Evolutionary conservation across 2,113 vertebrate genomes (phyloP).

Genomic region (Nerophis ophidion): DNA sequence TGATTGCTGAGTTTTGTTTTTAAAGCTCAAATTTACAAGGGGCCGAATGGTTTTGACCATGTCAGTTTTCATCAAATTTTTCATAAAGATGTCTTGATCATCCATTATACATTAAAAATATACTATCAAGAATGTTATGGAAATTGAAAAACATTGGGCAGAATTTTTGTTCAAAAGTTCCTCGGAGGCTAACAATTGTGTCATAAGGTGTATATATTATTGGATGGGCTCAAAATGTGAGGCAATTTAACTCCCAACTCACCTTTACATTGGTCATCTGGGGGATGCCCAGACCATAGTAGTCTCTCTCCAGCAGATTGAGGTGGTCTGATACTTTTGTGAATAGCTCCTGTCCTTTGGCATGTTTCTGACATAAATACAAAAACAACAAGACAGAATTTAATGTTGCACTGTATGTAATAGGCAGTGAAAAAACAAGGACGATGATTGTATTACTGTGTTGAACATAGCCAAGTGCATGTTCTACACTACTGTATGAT

Average conservation of each 20-base stretch:
- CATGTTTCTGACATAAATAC: constrained; percentile 81
- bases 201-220: neutral
- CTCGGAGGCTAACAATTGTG: too few relatives aligned
- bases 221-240: neutral
- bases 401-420: neutral
- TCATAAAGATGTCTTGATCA: too few relatives aligned
- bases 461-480: neutral
- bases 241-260: neutral
- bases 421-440: neutral
- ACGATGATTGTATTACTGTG: neutral
- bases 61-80: too few relatives aligned
- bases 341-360: constrained; percentile 91
- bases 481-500: too few relatives aligned
- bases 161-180: too few relatives aligned
- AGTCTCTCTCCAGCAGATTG: constrained; percentile 95
- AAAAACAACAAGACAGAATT: neutral
- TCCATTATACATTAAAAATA: too few relatives aligned
- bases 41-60: too few relatives aligned
- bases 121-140: too few relatives aligned
- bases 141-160: too few relatives aligned
- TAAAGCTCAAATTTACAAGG: too few relatives aligned
- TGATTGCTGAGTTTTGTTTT: too few relatives aligned
- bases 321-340: constrained; percentile 92
- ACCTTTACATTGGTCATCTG: constrained; percentile 82
- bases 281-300: constrained; percentile 89